Evolutionary conservation across 35 echinoderm and acorn worm genomes (phyloP).

Genomic region (Antedon bifida): DNA sequence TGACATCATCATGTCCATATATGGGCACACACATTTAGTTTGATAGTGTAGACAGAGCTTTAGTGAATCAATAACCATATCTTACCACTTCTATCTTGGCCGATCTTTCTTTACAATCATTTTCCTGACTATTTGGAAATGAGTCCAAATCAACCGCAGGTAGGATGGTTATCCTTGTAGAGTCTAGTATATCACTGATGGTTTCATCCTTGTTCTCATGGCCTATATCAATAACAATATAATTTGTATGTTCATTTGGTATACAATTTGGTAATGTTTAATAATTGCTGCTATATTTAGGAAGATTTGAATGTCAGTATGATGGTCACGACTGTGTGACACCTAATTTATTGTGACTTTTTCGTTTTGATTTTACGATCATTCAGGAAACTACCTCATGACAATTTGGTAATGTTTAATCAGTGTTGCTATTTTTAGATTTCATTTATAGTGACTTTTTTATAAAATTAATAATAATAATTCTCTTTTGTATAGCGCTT

Average conservation of each 20-base stretch:
- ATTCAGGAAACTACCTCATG: too few species aligned
- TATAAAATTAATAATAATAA: too few species aligned
- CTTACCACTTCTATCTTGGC: not conserved
- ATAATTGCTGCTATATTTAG: not conserved
- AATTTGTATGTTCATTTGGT: not conserved
- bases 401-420: too few species aligned
- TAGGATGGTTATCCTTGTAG: constrained; percentile 33
- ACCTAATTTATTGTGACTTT: not conserved
- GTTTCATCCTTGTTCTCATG: constrained; percentile 43
- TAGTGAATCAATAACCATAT: too few species aligned
- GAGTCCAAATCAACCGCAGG: constrained; percentile 67
- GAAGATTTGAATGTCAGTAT: not conserved
- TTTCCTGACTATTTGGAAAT: constrained; percentile 21
- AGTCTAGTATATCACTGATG: constrained; percentile 32
- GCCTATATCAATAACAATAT: constrained; percentile 16
- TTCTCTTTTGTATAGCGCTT: too few species aligned
- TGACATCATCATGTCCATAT: too few species aligned
- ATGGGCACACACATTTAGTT: too few species aligned
- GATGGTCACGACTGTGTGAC: too few species aligned
- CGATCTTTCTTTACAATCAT: not conserved
- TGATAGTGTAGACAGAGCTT: too few species aligned
- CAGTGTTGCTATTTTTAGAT: too few species aligned
- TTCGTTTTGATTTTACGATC: too few species aligned
- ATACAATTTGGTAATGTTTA: not conserved
- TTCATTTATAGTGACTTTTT: too few species aligned